These are phyloP conservation scores for Eurystomus gularis DNA, from an alignment of 2,113 vertebrate species.

Conservation along the genomic window DNA sequence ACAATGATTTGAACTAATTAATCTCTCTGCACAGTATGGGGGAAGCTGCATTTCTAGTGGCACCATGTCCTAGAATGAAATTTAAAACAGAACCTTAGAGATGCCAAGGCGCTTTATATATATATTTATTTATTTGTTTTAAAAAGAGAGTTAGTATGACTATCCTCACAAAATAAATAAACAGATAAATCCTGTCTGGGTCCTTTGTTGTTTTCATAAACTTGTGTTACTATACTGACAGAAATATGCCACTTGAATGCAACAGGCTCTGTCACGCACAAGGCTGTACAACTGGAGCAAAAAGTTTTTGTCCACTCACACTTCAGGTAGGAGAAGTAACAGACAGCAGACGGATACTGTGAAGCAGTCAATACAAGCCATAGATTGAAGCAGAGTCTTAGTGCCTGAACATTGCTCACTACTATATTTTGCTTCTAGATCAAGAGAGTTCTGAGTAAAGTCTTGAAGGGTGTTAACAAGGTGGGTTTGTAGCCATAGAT, in stretches of 20 bases:
- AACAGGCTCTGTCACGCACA: not conserved
- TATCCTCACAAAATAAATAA: not conserved
- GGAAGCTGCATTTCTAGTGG: not conserved
- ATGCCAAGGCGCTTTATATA: not conserved
- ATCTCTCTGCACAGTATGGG: not conserved
- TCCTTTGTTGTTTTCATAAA: not conserved
- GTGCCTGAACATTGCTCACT: not conserved
- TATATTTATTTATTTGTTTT: not conserved
- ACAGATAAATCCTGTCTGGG: not conserved
- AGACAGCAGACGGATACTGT: not conserved
- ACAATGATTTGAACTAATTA: not conserved
- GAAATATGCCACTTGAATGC: rapidly evolving
- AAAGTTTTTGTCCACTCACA: not conserved
- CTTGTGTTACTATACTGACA: not conserved
- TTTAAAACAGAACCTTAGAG: not conserved
- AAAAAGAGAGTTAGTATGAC: not conserved
- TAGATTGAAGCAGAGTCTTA: not conserved
- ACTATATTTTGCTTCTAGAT: not conserved
- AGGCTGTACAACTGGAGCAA: not conserved
- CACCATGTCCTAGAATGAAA: not conserved
- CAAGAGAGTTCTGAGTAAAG: not conserved
- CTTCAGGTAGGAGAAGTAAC: not conserved
- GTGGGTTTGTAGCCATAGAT: not conserved
- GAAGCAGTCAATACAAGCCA: not conserved
- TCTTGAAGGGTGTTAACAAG: not conserved